Evolutionary conservation across 37 sponge, comb jelly and placozoan genomes (phyloP), one percentile per base, ranked within the genome.

Genomic region (Axinella damicornis): DNA sequence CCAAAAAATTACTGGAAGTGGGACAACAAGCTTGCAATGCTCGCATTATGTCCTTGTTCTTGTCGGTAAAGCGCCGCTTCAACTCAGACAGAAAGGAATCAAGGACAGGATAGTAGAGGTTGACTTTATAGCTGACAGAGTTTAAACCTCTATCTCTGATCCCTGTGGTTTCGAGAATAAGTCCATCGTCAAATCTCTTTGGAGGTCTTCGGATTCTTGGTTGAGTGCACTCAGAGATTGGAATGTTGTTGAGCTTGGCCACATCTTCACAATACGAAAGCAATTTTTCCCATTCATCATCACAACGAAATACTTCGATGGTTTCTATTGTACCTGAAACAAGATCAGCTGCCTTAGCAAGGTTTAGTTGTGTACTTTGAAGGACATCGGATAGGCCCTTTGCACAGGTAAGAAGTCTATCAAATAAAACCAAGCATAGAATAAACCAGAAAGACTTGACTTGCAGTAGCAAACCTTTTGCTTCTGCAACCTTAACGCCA

Each of bases 321-420:
- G 39, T 73, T 83, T 20, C 18, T 18, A 55, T 36, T 53, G 59
- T 70, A 20, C 40, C 63, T 22, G 2, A 34, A 72, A 83, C 64
- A 31, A 72, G 53, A 73, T 62, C 78, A 57, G 58, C 76, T 30
- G 78, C 78, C 39, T 77, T 63, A 36, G 78, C 63, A 17, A 77
- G 20, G 61, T 77, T 46, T 61, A 63, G 40, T 12, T 33, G 46
- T 46, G 52, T 78, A 27, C 78, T 35, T 25, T 87, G 87, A 19
- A 87, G 73, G 14, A 18, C 16, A 69, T 79, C 87, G 73, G 87
- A 87, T 20, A 87, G 38, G 57, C 74, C 64, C 65, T 87, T 78
- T 35, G 80, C 79, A 36, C 36, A 64, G 32, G 73, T 28, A 18
- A 79, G 38, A 52, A 87, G 35, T 53, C 80, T 1, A 38, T 35